Evolutionary conservation across 2,797 vertebrate genomes (phyloP), one percentile per base, ranked within the genome.

Genomic region (Esox masquinongy): DNA sequence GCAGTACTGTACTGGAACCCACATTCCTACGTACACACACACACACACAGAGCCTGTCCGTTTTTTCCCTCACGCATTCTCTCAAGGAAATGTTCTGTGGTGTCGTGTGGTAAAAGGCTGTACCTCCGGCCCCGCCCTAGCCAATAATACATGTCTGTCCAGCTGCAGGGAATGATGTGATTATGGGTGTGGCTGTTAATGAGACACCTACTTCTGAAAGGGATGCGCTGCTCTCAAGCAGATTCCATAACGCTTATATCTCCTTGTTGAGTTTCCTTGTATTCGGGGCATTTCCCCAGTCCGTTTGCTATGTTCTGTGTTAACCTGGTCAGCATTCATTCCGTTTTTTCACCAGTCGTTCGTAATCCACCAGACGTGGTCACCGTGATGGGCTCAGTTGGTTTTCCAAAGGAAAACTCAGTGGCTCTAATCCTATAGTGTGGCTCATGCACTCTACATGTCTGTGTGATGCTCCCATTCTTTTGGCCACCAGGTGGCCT

Each of bases 401-500:
- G 50, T 53, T 53, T 53, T 53, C 50, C 50, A 53, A 51, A 19
- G 17, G 50, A 53, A 17, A 53, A 53, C 17, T 53, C 16, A 53
- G 50, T n/a, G 17, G 6, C 5, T 31, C 29, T 1, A 1, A 31
- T 31, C 29, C 50, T 53, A 19, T n/a, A 19, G 50, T 53, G 17
- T 53, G 50, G 50, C 50, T 17, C 16, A 26, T 63, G 26, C 12
- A 24, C 12, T 26, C 11, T 12, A n/a, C 15, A 31, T 31, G 29
- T 29, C n/a, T 63, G n/a, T 26, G 59, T 24, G 59, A 29, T 14
- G n/a, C 59, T 26, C 59, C 59, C 12, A 26, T n/a, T 8, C 15
- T 31, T 43, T 34, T 73, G 49, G 26, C 76, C 76, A 77, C 76
- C 49, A 73, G 70, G 56, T 53, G 76, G 75, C 61, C 68, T 69